phyloP scores from a whole-genome alignment of 2,888 invertebrate genomes.

The Cyclophora albipunctata region DNA sequence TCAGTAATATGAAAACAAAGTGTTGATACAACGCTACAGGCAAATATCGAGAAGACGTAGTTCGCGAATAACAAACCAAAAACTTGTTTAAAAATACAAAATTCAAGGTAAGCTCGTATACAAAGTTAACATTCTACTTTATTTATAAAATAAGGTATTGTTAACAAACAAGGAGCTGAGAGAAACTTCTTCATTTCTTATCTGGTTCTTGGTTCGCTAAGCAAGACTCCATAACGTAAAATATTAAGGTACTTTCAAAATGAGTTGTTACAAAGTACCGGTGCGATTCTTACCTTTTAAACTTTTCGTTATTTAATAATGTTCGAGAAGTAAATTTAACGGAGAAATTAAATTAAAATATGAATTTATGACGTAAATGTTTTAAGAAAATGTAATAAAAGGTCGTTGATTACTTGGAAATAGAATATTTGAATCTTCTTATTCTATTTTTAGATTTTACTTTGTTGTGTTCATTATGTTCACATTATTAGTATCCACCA shows the following conservation, averaged over 20 bases:
- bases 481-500: too few relatives aligned
- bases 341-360: constrained; percentile 15
- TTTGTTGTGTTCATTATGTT: too few relatives aligned
- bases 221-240: constrained; percentile 20
- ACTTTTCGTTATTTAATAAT: constrained; percentile 9
- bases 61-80: not conserved
- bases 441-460: too few relatives aligned
- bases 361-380: constrained; percentile 8
- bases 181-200: constrained; percentile 18
- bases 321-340: constrained; percentile 7
- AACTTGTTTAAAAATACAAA: not conserved
- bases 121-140: not conserved
- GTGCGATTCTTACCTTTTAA: too few relatives aligned
- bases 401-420: too few relatives aligned
- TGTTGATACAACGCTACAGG: not conserved
- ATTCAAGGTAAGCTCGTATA: not conserved
- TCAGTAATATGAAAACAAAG: too few relatives aligned
- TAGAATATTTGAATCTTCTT: too few relatives aligned
- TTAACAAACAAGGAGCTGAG: constrained; percentile 12
- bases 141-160: constrained; percentile 16
- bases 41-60: not conserved
- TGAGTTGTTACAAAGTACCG: constrained; percentile 15
- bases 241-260: constrained; percentile 14
- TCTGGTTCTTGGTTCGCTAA: constrained; percentile 27
- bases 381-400: too few relatives aligned